Percentiles rank a stretch among this genome's conserved stretches.
phyloP scores from a whole-genome alignment of 2,888 invertebrate species.

The Tupiocoris notatus region DNA sequence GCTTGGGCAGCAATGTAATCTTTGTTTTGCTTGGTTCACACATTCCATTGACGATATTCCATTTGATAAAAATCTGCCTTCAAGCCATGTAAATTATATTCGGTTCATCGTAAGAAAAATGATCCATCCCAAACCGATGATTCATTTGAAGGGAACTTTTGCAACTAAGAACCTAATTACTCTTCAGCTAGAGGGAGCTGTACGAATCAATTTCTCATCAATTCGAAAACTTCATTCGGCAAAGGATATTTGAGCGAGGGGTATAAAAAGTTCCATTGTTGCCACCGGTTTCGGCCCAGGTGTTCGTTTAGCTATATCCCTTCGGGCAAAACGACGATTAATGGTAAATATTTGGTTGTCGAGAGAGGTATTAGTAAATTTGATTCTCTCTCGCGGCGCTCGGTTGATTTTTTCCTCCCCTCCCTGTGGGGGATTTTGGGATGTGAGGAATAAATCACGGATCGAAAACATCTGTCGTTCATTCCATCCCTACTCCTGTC shows the following conservation, averaged over 20 bases:
- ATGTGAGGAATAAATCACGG: neutral
- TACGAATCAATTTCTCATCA: neutral
- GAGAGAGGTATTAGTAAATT: neutral
- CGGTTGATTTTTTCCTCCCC: neutral
- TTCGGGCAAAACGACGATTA: neutral
- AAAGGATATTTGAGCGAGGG: neutral
- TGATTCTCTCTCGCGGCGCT: neutral
- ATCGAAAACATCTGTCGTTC: constrained; percentile 30
- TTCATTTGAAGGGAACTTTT: neutral
- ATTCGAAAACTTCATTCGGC: neutral
- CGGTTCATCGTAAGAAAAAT: neutral
- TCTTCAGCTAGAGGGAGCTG: neutral
- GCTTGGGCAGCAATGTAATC: no score
- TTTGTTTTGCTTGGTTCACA: no score
- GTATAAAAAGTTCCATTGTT: neutral
- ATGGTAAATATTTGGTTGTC: neutral
- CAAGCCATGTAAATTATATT: no score
- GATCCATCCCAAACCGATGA: neutral
- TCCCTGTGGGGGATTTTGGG: neutral
- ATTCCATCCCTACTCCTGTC: constrained; percentile 12
- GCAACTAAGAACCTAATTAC: neutral
- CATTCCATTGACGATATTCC: no score
- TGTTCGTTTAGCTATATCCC: neutral
- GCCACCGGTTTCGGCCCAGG: neutral
- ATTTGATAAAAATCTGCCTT: no score